Evolutionary conservation across 2,888 invertebrate genomes (phyloP), one percentile per base, ranked within the genome.

Genomic region (Dexiosoma caninum): DNA sequence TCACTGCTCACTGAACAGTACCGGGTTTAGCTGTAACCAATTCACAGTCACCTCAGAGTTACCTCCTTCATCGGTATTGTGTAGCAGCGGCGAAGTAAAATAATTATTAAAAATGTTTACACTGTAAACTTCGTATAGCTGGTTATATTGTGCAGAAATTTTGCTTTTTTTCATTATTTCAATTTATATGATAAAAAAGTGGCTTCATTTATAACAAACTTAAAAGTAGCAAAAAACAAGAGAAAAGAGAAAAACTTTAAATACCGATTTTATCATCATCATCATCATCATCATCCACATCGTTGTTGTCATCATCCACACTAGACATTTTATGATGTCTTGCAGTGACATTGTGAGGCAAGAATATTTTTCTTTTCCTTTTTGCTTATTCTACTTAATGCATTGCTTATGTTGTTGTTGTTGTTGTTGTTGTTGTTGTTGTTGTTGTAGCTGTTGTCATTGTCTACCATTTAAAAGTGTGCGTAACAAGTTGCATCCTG

Each of bases 401-500:
- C 23, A 10, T 10, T 40, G 23, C 10, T 55, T 46, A n/a, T 27
- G 23, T n/a, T 30, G 3, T 51, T 32, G 37, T 10, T 46, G 9
- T n/a, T 30, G n/a, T 23, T 4, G 8, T 10, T 40, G 23, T 8
- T 55, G 37, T n/a, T 27, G 23, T n/a, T 30, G 3, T 51, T 32
- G 37, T 10, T 46, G 9, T n/a, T 30, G n/a, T 23, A n/a, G 7
- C n/a, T 5, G 8, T 10, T 51, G 51, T n/a, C 27, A 37, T 64
- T 27, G 12, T 27, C 64, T 72, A 7, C 10, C 51, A 49, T 53
- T 57, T 59, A 62, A 64, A 16, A 49, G 49, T n/a, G 16, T 46
- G 14, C 40, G 42, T 77, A 72, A 81, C 62, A 49, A 67, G 55
- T 44, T 62, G 69, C 51, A 81, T 81, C 40, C 66, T 72, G 67